Conservation (phyloP, 2,797 vertebrate species). For the Intellagama lesueurii region DNA sequence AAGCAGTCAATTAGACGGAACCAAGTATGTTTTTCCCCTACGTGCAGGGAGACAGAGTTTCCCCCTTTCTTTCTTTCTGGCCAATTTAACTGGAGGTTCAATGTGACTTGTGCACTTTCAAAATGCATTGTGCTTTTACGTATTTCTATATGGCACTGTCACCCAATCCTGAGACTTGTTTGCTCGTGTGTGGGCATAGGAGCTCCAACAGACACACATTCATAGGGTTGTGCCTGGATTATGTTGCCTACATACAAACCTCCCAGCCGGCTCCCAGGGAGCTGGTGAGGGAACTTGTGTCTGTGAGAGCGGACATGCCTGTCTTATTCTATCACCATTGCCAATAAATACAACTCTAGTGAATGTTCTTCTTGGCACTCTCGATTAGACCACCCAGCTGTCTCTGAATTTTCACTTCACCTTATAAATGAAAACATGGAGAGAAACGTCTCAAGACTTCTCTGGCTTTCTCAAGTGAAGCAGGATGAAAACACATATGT, state of each 20-base stretch:
- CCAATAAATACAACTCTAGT: background rate
- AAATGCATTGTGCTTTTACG: background rate
- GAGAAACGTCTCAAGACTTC: slow-evolving; percentile 22
- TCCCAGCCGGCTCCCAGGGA: slow-evolving; percentile 1
- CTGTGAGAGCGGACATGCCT: slow-evolving; percentile 32
- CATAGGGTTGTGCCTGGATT: too few relatives aligned
- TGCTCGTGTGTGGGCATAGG: background rate
- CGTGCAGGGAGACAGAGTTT: too few relatives aligned
- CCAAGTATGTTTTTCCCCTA: too few relatives aligned
- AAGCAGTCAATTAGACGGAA: too few relatives aligned
- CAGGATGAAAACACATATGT: background rate
- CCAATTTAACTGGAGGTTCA: background rate
- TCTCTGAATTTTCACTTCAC: background rate
- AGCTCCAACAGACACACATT: background rate
- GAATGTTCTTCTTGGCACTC: background rate
- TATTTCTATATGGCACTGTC: background rate
- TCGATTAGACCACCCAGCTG: slow-evolving; percentile 28
- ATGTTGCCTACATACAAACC: background rate
- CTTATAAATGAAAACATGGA: slow-evolving; percentile 62
- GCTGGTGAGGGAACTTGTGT: background rate
- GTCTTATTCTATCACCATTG: slow-evolving; percentile 29
- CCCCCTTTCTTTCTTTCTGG: background rate
- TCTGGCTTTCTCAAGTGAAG: background rate
- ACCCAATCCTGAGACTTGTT: background rate
- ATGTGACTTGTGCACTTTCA: background rate